Percentiles rank a stretch among this genome's conserved stretches.
Conservation (phyloP, 1,140 invertebrate species). For the Nomia melanderi region DNA sequence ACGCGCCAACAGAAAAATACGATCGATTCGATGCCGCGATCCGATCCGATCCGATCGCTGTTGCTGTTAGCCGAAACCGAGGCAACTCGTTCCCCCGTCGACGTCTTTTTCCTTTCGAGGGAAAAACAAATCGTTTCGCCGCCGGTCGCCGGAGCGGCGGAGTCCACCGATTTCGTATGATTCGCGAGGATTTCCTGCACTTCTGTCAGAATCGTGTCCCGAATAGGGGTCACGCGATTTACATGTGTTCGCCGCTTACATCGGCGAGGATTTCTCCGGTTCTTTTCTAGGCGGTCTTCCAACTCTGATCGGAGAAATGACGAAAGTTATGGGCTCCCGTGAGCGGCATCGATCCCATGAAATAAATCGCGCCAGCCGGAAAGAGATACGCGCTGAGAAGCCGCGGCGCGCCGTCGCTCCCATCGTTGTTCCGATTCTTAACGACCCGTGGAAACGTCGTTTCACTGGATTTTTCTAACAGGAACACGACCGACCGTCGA, state of each 20-base stretch:
- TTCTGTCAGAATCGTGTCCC: slow-evolving; percentile 55
- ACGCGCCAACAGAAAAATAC: slow-evolving; percentile 5
- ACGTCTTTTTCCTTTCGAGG: too few relatives aligned
- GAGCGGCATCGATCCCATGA: slow-evolving; percentile 48
- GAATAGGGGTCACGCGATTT: slow-evolving; percentile 67
- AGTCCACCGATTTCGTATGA: slow-evolving; percentile 29
- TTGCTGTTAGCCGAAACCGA: too few relatives aligned
- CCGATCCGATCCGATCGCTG: too few relatives aligned
- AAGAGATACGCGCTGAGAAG: slow-evolving; percentile 4
- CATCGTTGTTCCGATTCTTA: too few relatives aligned
- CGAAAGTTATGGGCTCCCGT: slow-evolving; percentile 64
- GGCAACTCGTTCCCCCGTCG: too few relatives aligned
- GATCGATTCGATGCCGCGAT: background rate
- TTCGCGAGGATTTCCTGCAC: slow-evolving; percentile 46
- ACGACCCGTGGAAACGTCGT: too few relatives aligned
- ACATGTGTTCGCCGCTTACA: slow-evolving; percentile 59
- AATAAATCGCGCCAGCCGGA: slow-evolving; percentile 54
- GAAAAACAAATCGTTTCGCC: too few relatives aligned
- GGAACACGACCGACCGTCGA: too few relatives aligned
- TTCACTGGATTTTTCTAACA: background rate
- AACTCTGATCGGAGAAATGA: slow-evolving; percentile 61
- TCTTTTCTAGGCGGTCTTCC: slow-evolving; percentile 65
- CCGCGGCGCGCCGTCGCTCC: background rate
- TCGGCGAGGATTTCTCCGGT: slow-evolving; percentile 60
- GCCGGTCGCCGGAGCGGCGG: too few relatives aligned